phyloP scores from a whole-genome alignment of 2,113 vertebrate genomes.

The Melanerpes aurifrons region DNA sequence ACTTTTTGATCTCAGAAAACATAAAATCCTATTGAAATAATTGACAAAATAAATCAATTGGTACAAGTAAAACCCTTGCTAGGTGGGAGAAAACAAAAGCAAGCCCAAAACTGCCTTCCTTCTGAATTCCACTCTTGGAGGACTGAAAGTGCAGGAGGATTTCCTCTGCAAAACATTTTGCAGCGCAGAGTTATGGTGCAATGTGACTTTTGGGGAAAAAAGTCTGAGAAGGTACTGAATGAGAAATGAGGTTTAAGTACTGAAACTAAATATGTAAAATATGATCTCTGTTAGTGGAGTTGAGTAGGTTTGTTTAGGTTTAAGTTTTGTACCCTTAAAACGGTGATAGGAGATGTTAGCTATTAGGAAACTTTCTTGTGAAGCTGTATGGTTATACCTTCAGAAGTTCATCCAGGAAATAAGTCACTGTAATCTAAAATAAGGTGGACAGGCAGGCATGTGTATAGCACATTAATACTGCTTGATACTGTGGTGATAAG shows the following conservation, averaged over 20 bases:
- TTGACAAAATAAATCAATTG: not conserved
- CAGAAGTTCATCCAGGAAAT: not conserved
- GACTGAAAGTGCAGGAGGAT: not conserved
- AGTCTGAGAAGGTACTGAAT: not conserved
- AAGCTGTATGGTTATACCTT: not conserved
- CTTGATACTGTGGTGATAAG: not conserved
- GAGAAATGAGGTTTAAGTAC: not conserved
- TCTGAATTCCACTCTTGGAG: not conserved
- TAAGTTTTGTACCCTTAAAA: not conserved
- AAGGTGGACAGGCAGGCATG: not conserved
- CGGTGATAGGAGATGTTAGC: not conserved
- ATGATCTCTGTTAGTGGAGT: not conserved
- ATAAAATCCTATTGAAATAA: not conserved
- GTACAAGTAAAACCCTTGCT: not conserved
- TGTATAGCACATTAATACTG: not conserved
- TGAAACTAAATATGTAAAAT: not conserved
- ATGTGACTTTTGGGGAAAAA: not conserved
- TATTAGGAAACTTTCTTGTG: not conserved
- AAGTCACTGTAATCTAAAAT: not conserved
- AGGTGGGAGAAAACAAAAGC: not conserved
- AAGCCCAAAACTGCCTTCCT: fast-evolving
- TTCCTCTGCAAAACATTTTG: not conserved
- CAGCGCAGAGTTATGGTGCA: not conserved
- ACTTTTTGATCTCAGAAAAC: not conserved
- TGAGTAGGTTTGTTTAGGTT: not conserved